Conservation (phyloP, 2,797 vertebrate species). For the Setipinna tenuifilis region DNA sequence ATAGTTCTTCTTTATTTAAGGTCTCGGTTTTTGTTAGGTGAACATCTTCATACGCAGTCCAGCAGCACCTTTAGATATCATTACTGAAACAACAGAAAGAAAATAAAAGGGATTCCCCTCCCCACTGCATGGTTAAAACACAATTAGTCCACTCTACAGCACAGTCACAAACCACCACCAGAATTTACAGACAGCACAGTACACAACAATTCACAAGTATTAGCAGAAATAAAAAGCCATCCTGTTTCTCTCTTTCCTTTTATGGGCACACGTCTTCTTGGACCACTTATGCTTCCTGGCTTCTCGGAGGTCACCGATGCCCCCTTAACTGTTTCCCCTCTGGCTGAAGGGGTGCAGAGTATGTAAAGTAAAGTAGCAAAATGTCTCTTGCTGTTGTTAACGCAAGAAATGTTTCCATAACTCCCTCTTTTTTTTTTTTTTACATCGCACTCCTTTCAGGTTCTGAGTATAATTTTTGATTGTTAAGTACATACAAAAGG, state of each 20-base stretch:
- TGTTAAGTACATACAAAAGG: not conserved
- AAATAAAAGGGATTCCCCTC: conserved; percentile 11
- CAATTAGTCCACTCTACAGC: conserved; percentile 31
- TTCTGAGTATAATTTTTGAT: not conserved
- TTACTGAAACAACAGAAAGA: not conserved
- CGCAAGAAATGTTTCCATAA: not conserved
- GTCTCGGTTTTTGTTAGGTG: conserved; percentile 39
- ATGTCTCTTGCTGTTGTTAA: not conserved
- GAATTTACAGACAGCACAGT: conserved; percentile 45
- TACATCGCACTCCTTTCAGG: not conserved
- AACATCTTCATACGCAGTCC: conserved; percentile 32
- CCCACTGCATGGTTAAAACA: conserved; percentile 24
- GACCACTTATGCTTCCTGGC: not conserved
- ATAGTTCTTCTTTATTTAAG: conserved; percentile 54
- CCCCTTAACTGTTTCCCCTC: not conserved
- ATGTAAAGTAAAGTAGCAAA: not conserved
- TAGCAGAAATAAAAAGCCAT: conserved; percentile 8
- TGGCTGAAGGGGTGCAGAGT: not conserved
- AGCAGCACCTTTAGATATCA: conserved; percentile 36
- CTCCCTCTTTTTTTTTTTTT: not conserved
- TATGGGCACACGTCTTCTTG: not conserved
- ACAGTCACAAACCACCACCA: conserved; percentile 40
- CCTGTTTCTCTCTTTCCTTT: not conserved
- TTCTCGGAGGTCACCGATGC: not conserved
- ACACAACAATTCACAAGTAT: conserved; percentile 40